Evolutionary conservation across 2,888 invertebrate species (phyloP).

Genomic region (Antheraea yamamai): DNA sequence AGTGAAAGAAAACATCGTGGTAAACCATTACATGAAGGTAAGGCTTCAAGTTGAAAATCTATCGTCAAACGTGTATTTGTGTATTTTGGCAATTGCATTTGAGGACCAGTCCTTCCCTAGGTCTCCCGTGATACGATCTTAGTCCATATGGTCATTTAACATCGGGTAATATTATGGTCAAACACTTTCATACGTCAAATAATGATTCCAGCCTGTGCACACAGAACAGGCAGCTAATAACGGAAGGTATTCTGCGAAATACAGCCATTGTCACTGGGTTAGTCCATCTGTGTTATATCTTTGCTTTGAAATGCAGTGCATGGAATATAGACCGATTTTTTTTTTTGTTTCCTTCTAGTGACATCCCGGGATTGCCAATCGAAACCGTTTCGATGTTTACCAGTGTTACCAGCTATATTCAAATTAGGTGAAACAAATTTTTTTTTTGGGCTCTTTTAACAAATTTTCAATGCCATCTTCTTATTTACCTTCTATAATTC

Average conservation of each 20-base stretch:
- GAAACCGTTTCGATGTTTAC: neutral
- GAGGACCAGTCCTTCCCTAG: too few species aligned
- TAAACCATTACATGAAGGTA: too few species aligned
- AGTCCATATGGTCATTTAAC: too few species aligned
- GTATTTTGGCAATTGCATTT: too few species aligned
- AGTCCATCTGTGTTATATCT: neutral
- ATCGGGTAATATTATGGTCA: too few species aligned
- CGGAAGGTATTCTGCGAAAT: neutral
- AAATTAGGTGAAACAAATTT: neutral
- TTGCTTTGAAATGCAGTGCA: neutral
- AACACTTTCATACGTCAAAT: neutral
- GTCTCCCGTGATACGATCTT: too few species aligned
- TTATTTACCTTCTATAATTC: too few species aligned
- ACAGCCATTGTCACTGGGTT: neutral
- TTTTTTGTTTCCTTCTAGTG: neutral
- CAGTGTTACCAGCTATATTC: neutral
- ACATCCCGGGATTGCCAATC: neutral
- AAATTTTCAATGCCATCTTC: too few species aligned
- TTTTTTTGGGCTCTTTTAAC: too few species aligned
- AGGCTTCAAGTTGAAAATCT: too few species aligned
- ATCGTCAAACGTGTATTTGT: too few species aligned
- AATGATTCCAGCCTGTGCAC: neutral
- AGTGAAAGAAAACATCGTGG: too few species aligned
- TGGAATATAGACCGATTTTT: neutral
- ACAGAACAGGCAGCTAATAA: neutral